A percentile compares a stretch with the other conserved stretches of the same genome.
These are phyloP conservation scores for Octodon degus DNA, from an alignment of 2,113 vertebrate genomes.

Conservation along the genomic window DNA sequence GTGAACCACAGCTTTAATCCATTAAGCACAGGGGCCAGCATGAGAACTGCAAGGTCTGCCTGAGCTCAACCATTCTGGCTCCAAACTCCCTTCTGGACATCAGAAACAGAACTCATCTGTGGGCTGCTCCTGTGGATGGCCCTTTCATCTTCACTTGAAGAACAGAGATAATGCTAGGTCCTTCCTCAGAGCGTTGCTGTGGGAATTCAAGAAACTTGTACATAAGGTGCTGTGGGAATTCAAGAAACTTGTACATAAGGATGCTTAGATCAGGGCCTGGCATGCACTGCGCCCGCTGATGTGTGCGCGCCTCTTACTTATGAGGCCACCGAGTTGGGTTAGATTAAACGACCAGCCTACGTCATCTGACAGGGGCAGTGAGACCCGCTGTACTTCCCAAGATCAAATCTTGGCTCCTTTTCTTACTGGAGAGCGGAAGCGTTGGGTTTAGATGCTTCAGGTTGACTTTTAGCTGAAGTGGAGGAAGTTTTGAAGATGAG, in stretches of 20 bases:
- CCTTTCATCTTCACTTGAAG: not conserved
- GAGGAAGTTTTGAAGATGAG: not conserved
- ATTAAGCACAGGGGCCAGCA: not conserved
- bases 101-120: not conserved
- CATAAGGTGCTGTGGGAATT: not conserved
- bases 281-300: not conserved
- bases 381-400: not conserved
- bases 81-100: not conserved
- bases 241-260: not conserved
- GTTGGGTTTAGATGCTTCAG: not conserved
- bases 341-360: not conserved
- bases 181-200: not conserved
- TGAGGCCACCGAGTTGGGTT: not conserved
- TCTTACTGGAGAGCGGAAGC: not conserved
- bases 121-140: not conserved
- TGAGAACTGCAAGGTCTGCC: not conserved
- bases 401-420: not conserved
- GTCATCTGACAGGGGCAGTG: not conserved
- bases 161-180: not conserved
- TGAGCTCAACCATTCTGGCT: not conserved
- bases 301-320: not conserved
- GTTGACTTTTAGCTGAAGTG: not conserved
- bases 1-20: constrained; percentile 19
- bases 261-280: not conserved
- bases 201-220: not conserved